phyloP scores from a whole-genome alignment of 2,113 vertebrate genomes.

The Bagarius yarrelli region DNA sequence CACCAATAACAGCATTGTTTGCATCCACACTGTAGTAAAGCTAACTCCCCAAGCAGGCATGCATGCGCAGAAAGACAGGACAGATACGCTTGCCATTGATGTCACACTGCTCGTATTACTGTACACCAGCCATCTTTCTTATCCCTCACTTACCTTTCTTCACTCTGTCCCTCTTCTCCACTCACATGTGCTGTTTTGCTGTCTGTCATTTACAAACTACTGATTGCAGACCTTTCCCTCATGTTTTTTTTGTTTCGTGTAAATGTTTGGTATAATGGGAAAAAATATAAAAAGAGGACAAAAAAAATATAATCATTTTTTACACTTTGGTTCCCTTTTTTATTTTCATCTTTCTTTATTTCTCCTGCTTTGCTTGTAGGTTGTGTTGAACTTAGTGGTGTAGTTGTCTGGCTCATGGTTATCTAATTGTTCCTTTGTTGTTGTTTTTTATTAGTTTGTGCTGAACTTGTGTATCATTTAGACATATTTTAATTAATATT shows the following conservation, averaged over 20 bases:
- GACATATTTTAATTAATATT: no score
- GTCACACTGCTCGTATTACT: no score
- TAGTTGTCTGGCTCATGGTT: conserved; percentile 24
- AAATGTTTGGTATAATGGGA: neutral
- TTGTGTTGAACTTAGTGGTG: neutral
- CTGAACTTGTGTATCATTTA: conserved; percentile 66
- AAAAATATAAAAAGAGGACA: no score
- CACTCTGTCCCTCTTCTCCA: conserved; percentile 52
- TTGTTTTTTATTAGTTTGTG: conserved; percentile 57
- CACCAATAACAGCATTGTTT: conserved; percentile 32
- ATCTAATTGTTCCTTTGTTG: neutral
- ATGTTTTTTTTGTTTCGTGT: neutral
- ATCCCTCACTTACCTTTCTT: conserved; percentile 47
- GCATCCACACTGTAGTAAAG: conserved; percentile 43
- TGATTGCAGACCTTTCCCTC: neutral
- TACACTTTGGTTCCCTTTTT: neutral
- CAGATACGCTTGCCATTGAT: conserved; percentile 94
- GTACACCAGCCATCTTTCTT: neutral
- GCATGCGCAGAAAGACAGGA: conserved; percentile 68
- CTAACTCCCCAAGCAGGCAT: conserved; percentile 66
- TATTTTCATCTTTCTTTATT: conserved; percentile 2
- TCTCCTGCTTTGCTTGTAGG: neutral
- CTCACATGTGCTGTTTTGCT: neutral
- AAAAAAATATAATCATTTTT: no score
- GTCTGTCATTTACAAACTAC: neutral